These are phyloP conservation scores for Variabilichromis moorii DNA, from an alignment of 2,113 vertebrate species.

Conservation along the genomic window DNA sequence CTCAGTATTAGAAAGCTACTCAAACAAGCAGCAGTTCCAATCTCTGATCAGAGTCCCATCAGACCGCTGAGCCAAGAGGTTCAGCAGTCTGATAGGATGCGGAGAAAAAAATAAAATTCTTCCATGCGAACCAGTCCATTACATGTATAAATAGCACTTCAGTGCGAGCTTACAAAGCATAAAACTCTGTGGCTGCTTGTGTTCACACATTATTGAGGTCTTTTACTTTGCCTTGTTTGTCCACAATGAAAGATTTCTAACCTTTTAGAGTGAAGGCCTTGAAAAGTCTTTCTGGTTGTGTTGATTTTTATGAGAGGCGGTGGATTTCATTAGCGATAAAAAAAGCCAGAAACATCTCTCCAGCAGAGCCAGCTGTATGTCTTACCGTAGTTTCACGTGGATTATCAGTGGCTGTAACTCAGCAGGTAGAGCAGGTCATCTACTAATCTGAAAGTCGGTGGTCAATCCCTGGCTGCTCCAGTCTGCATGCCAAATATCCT, in stretches of 20 bases:
- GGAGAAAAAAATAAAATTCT: neutral
- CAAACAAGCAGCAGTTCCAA: slow-evolving; percentile 44
- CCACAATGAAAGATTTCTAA: slow-evolving; percentile 12
- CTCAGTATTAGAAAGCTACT: slow-evolving; percentile 41
- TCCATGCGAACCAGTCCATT: neutral
- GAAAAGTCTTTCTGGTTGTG: neutral
- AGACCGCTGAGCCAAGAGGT: neutral
- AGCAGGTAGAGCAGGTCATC: neutral
- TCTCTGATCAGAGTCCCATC: slow-evolving; percentile 11
- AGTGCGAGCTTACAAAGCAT: neutral
- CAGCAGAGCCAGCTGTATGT: neutral
- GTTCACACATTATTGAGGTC: neutral
- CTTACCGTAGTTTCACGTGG: neutral
- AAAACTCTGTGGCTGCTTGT: neutral
- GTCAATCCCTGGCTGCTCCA: neutral
- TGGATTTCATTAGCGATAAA: slow-evolving; percentile 22
- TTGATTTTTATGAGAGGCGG: neutral
- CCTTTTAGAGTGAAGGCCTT: neutral
- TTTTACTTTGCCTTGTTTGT: neutral
- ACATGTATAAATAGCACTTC: neutral
- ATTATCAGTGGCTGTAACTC: neutral
- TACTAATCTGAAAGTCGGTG: neutral
- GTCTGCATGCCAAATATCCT: neutral
- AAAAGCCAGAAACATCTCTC: neutral
- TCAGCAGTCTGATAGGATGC: neutral